Evolutionary conservation across 53 echinoderm and acorn worm species (phyloP).

Genomic region (Paracentrotus lividus): DNA sequence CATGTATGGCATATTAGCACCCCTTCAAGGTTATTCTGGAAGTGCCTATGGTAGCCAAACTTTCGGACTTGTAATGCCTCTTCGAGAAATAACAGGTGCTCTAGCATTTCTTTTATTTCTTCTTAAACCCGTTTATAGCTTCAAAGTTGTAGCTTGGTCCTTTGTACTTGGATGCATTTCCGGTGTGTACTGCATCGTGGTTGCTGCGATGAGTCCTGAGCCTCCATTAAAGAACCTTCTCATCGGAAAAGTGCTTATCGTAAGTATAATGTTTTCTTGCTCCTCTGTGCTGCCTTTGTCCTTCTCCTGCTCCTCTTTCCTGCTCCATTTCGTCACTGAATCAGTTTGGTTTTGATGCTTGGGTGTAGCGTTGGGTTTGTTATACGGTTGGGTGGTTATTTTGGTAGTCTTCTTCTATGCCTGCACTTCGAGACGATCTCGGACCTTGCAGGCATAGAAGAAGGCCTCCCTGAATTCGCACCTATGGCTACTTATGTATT

Average conservation of each 20-base stretch:
- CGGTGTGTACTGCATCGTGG: slow-evolving; percentile 66
- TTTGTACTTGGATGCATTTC: slow-evolving; percentile 17
- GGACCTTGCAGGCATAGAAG: no score
- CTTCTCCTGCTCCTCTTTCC: not conserved
- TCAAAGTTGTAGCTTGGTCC: not conserved
- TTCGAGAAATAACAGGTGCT: slow-evolving; percentile 5
- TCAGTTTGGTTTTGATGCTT: no score
- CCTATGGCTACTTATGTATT: no score
- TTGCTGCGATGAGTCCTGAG: slow-evolving; percentile 67
- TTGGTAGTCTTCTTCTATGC: no score
- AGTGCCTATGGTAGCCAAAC: slow-evolving; percentile 72
- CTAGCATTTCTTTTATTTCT: slow-evolving; percentile 46
- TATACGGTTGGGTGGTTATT: no score
- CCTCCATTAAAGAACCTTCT: slow-evolving; percentile 67
- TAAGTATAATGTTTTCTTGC: slow-evolving; percentile 60
- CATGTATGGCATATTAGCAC: slow-evolving; percentile 65
- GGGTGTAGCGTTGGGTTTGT: no score
- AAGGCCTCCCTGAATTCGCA: no score
- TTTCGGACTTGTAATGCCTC: slow-evolving; percentile 32
- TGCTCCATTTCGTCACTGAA: not conserved
- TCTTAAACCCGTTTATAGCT: slow-evolving; percentile 64
- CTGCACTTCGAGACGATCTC: no score
- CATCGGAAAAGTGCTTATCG: slow-evolving; percentile 66
- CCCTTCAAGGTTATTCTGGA: slow-evolving; percentile 73
- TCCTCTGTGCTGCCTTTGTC: not conserved